Evolutionary conservation across 2,797 vertebrate genomes (phyloP), one percentile per base, ranked within the genome.

Genomic region (Poliocrania exsul): DNA sequence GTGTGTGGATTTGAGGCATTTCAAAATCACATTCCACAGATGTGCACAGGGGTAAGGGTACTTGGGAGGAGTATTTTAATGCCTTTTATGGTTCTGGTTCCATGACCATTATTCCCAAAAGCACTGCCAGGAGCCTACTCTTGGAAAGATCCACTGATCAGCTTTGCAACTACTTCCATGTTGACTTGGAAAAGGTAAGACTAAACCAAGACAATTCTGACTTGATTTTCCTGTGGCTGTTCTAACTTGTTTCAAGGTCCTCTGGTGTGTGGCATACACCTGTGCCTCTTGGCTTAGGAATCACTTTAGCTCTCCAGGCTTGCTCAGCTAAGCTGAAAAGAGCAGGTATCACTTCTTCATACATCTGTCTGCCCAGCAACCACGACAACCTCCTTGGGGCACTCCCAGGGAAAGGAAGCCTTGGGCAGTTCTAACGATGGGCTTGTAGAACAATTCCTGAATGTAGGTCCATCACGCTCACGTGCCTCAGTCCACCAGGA

Each of bases 11-110:
- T 94, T 74, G 90, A 93, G 72, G 88, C 92, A 93, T 95, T 95
- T 93, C 92, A 96, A 95, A 96, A 90, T 88, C 93, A 92, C 95
- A 92, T 96, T 94, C 93, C 96, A 84, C 14, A 77, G 91, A 86
- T 4, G 11, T 33, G 78, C 67, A 88, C 8, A 4, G 56, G 21
- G 40, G 47, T 38, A 79, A 88, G 86, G 44, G 38, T 86, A 37
- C 46, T 90, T 66, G 33, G 58, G 62, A 91, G 54, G 62, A 70
- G 58, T 56, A 90, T 80, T 89, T 74, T 78, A 82, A 88, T 75
- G 54, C 91, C 87, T 96, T 92, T 92, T 95, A 95, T 78, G 92
- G 86, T 51, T 90, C 61, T 72, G 62, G 35, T 77, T 83, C 83
- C 75, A 85, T 3, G 2, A 73, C 9, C 28, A 12, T 73, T 77